Percentiles rank a stretch among this genome's conserved stretches.
These are phyloP conservation scores for Eretmocerus hayati DNA, from an alignment of 2,888 invertebrate genomes.

Conservation along the genomic window DNA sequence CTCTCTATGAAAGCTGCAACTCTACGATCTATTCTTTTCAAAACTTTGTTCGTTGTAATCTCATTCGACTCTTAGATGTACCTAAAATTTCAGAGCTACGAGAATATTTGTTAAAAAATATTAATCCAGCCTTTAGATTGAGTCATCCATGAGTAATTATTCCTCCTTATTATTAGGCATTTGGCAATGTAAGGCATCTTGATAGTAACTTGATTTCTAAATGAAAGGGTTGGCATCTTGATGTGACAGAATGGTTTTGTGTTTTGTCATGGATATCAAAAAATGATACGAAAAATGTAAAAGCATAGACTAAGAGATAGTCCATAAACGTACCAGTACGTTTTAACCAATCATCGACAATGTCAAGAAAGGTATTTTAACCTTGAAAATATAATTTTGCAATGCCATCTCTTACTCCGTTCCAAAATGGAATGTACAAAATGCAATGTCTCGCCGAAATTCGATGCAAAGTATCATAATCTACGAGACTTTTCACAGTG, in stretches of 20 bases:
- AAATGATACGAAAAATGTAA: background rate
- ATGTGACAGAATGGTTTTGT: no score
- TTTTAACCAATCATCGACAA: constrained; percentile 33
- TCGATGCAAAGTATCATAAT: no score
- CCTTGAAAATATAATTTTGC: no score
- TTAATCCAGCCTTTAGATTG: constrained; percentile 18
- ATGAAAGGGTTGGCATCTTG: no score
- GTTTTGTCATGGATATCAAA: no score
- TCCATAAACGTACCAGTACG: constrained; percentile 41
- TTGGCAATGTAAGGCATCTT: constrained; percentile 41
- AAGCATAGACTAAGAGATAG: background rate
- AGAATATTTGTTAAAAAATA: constrained; percentile 29
- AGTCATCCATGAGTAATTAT: constrained; percentile 12
- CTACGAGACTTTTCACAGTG: no score
- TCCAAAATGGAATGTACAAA: no score
- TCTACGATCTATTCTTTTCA: background rate
- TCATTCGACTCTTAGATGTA: constrained; percentile 3
- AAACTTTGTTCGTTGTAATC: background rate
- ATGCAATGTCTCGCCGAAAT: no score
- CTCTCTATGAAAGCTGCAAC: background rate
- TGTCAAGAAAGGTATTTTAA: no score
- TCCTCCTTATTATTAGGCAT: constrained; percentile 29
- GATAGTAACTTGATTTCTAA: constrained; percentile 7
- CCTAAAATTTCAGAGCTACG: constrained; percentile 17
- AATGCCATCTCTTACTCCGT: no score